Percentiles rank a stretch among this genome's conserved stretches.
phyloP scores from a whole-genome alignment of 2,888 invertebrate genomes.

The Hemistola chrysoprasaria region DNA sequence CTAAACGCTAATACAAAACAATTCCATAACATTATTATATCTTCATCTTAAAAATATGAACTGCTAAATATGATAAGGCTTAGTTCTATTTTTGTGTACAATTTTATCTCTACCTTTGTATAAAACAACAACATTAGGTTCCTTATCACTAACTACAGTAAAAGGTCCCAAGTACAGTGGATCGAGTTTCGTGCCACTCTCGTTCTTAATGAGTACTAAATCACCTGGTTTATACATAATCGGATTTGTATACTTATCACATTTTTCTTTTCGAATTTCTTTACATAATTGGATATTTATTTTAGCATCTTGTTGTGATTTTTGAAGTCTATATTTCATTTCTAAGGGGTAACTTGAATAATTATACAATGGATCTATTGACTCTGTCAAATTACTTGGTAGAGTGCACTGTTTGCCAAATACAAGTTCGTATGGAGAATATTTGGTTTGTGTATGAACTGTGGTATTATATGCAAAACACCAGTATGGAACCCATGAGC shows the following conservation, averaged over 20 bases:
- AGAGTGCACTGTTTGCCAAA: slow-evolving; percentile 23
- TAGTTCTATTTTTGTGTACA: no score
- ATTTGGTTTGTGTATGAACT: slow-evolving; percentile 19
- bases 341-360: slow-evolving; percentile 18
- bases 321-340: slow-evolving; percentile 22
- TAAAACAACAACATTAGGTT: slow-evolving; percentile 5
- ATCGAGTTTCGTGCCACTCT: slow-evolving; percentile 23
- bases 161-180: slow-evolving; percentile 23
- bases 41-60: no score
- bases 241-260: slow-evolving; percentile 19
- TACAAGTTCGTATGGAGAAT: slow-evolving; percentile 23
- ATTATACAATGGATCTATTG: slow-evolving; percentile 23
- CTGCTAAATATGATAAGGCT: no score
- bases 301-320: slow-evolving; percentile 22
- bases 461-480: slow-evolving; percentile 26
- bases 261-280: slow-evolving; percentile 12
- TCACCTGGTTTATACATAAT: slow-evolving; percentile 16
- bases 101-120: no score
- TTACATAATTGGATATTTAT: slow-evolving; percentile 21
- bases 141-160: slow-evolving; percentile 12
- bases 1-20: no score
- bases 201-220: slow-evolving; percentile 25
- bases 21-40: no score
- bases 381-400: slow-evolving; percentile 18
- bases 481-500: slow-evolving; percentile 27